Base-by-base conservation (phyloP, 2,888 invertebrate species). In the Blera fallax region DNA sequence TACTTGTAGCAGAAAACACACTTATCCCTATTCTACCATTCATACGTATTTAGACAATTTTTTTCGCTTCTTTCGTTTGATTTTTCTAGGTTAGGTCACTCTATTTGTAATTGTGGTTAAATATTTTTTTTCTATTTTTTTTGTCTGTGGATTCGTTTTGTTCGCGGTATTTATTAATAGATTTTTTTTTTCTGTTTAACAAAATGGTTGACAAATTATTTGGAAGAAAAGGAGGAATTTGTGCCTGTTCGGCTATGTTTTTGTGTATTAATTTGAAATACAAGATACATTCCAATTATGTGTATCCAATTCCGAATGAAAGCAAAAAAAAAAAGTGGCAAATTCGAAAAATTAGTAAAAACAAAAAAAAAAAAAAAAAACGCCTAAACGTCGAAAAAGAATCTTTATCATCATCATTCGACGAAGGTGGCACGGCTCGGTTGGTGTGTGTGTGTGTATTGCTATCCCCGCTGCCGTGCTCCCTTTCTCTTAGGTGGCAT, bases 71-170 rank as follows among this genome's bases (percentile, higher is more conserved):
- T 69, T 54, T 82, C 58, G 56, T 58, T 50, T 65, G 29, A 37
- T 45, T 62, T 85, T 80, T 85, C 76, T 81, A 80, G 84, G 85
- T 85, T 85, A 85, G 81, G 85, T 85, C 72, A 80, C 85, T 73
- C 67, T 81, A 85, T 81, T 81, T 85, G 85, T 85, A 80, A 84
- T 80, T 80, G 84, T 81, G 85, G 81, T 81, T 85, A 81, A 65
- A 76, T n/a, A n/a, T n/a, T n/a, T n/a, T n/a, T n/a, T n/a, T n/a
- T n/a, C n/a, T n/a, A 62, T 74, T 60, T 58, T 64, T 45, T 56
- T 32, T 18, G 29, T 29, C 29, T 50, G 56, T 48, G 27, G 24
- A 64, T 79, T 81, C 67, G 58, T 79, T 67, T 56, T 60, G 43
- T 76, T 80, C 50, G 81, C 70, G 69, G 76, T 81, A 73, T 77